phyloP scores from a whole-genome alignment of 2,797 vertebrate genomes.

The Malurus leucopterus region DNA sequence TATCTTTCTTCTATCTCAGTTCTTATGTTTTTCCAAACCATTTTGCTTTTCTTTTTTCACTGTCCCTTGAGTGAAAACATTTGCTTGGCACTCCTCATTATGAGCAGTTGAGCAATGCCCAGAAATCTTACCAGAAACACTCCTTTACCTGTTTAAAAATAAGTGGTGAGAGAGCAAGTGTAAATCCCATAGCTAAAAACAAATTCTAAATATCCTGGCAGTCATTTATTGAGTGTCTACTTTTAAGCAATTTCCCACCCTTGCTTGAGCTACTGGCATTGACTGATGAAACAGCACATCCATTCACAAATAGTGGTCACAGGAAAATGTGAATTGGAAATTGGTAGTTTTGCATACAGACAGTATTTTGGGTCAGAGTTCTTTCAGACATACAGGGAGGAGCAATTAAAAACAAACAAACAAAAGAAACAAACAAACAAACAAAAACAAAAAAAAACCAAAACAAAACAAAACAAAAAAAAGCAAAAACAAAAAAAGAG shows the following conservation, averaged over 20 bases:
- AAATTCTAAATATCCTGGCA: background rate
- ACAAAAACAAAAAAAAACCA: no score
- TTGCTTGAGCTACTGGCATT: background rate
- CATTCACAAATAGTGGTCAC: background rate
- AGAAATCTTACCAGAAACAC: background rate
- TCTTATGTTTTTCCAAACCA: background rate
- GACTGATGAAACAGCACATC: background rate
- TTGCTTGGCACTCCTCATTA: background rate
- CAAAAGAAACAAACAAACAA: no score
- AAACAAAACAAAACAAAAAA: no score
- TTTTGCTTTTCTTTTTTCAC: background rate
- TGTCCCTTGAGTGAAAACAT: background rate
- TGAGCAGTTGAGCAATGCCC: background rate
- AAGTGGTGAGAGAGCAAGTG: background rate
- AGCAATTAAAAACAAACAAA: background rate
- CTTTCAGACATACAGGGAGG: background rate
- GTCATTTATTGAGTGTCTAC: background rate
- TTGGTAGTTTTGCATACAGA: background rate
- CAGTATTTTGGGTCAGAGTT: background rate
- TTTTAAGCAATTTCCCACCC: background rate
- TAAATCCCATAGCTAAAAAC: background rate
- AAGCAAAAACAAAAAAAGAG: background rate
- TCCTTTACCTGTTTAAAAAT: background rate
- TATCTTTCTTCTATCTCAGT: background rate
- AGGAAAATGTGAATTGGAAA: background rate